phyloP scores from a whole-genome alignment of 2,797 vertebrate genomes.

The Coracias cyanogaster region DNA sequence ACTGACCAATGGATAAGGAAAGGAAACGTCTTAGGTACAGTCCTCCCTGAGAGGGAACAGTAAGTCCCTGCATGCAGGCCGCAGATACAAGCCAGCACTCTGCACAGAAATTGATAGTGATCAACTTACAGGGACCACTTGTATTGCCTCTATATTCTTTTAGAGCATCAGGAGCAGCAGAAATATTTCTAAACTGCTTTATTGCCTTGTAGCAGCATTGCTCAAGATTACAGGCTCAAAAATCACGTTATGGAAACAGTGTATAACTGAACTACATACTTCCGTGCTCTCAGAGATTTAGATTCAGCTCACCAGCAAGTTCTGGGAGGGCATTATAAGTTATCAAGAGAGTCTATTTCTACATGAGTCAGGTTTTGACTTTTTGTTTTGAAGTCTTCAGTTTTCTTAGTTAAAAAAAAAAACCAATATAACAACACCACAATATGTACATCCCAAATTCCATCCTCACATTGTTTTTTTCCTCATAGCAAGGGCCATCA shows the following conservation, averaged over 20 bases:
- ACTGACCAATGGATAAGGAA: neutral
- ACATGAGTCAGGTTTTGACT: neutral
- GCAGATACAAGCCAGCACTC: neutral
- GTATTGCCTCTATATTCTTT: neutral
- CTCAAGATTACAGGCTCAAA: neutral
- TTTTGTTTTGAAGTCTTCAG: neutral
- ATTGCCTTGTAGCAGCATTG: neutral
- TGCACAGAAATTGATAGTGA: neutral
- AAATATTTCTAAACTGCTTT: neutral
- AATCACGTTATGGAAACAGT: neutral
- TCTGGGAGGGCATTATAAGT: neutral
- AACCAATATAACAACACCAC: neutral
- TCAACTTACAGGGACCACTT: neutral
- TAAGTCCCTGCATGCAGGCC: neutral
- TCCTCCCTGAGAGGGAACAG: neutral
- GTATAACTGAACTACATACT: neutral
- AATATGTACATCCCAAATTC: neutral
- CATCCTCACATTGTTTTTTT: neutral
- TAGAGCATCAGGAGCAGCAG: neutral
- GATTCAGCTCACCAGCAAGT: neutral
- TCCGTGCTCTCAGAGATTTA: neutral
- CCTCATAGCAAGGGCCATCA: rapidly evolving
- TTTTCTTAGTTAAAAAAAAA: neutral
- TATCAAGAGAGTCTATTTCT: neutral
- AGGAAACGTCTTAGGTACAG: neutral